These are phyloP conservation scores for Clarias pachynema DNA, from an alignment of 2,797 vertebrate genomes.

Conservation along the genomic window DNA sequence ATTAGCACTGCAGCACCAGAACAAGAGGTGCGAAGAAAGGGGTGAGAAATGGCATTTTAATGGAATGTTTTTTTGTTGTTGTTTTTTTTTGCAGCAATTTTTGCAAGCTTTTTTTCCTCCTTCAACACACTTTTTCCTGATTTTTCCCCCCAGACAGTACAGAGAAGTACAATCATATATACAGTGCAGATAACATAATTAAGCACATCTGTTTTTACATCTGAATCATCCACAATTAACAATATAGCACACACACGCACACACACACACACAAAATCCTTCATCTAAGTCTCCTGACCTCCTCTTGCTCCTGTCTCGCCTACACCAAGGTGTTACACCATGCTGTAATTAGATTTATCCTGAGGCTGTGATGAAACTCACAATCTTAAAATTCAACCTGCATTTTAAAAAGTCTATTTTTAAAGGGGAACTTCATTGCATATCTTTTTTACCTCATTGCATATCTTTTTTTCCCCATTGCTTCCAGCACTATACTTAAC, in stretches of 20 bases:
- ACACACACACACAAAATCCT: background rate
- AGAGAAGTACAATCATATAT: background rate
- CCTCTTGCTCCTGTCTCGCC: background rate
- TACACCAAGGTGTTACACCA: constrained; percentile 7
- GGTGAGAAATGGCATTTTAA: background rate
- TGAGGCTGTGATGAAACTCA: background rate
- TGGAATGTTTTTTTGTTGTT: background rate
- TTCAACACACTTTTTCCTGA: background rate
- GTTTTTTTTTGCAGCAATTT: background rate
- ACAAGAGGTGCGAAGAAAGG: constrained; percentile 10
- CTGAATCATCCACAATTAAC: background rate
- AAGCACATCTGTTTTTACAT: background rate
- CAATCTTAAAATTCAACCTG: background rate
- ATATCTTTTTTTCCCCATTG: constrained; percentile 5
- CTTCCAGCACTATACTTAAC: background rate
- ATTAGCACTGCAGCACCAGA: constrained; percentile 39
- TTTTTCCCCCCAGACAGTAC: background rate
- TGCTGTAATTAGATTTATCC: background rate
- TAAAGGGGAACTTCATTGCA: background rate
- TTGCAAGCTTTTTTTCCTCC: background rate
- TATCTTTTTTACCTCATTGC: background rate
- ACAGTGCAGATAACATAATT: background rate
- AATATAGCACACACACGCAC: background rate
- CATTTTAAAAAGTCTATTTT: constrained; percentile 10
- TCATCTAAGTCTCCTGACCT: background rate